A percentile compares a stretch with the other conserved stretches of the same genome.
phyloP scores from a whole-genome alignment of 2,888 invertebrate species.

The Drosophila bunnanda region DNA sequence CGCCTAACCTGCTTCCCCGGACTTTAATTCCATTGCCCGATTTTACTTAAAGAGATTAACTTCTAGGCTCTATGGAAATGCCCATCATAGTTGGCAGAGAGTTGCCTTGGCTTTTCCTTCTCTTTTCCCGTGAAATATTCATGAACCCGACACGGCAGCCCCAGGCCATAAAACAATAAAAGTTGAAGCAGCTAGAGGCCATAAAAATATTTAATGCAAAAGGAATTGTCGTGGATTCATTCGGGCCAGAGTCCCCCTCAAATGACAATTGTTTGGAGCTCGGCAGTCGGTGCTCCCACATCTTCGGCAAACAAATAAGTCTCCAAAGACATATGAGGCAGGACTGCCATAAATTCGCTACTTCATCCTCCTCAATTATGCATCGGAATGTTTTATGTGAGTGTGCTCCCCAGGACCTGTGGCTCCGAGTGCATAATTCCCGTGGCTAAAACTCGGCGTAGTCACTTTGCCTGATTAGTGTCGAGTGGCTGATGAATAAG shows the following conservation, averaged over 20 bases:
- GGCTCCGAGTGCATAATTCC: slow-evolving; percentile 68
- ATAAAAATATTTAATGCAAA: slow-evolving; percentile 81
- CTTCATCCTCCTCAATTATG: slow-evolving; percentile 81
- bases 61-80: slow-evolving; percentile 66
- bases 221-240: slow-evolving; percentile 51
- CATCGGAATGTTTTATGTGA: slow-evolving; percentile 80
- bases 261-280: slow-evolving; percentile 65
- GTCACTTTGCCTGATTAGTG: slow-evolving; percentile 78
- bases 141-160: slow-evolving; percentile 60
- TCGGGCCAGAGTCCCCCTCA: neutral
- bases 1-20: slow-evolving; percentile 2
- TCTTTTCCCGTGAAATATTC: slow-evolving; percentile 69
- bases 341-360: slow-evolving; percentile 74
- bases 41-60: slow-evolving; percentile 79
- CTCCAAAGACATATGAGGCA: slow-evolving; percentile 73
- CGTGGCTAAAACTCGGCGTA: slow-evolving; percentile 50
- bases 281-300: slow-evolving; percentile 12
- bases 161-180: slow-evolving; percentile 76
- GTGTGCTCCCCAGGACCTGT: slow-evolving; percentile 37
- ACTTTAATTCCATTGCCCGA: slow-evolving; percentile 70
- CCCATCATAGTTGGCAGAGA: slow-evolving; percentile 39
- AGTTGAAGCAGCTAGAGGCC: slow-evolving; percentile 60
- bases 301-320: slow-evolving; percentile 57
- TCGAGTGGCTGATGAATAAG: slow-evolving; percentile 73
- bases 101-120: slow-evolving; percentile 19